Evolutionary conservation across 2,113 vertebrate genomes (phyloP).

Genomic region (Lethenteron reissneri): DNA sequence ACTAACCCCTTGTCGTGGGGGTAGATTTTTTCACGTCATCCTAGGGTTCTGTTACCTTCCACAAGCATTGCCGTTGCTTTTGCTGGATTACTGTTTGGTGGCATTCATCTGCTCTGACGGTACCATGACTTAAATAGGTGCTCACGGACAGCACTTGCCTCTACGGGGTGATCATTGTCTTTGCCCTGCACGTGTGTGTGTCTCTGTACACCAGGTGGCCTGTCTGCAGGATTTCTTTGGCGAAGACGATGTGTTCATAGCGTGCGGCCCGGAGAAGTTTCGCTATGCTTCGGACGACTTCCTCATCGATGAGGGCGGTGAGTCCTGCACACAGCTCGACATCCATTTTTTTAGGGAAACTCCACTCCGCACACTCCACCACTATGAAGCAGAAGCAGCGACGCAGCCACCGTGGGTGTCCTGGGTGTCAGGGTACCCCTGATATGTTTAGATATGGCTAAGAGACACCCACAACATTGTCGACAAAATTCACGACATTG

Average conservation of each 20-base stretch:
- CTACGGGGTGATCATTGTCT: neutral
- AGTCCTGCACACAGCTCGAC: constrained; percentile 18
- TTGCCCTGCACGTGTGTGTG: neutral
- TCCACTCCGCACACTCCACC: neutral
- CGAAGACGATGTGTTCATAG: constrained; percentile 92
- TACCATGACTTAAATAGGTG: neutral
- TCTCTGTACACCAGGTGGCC: constrained; percentile 31
- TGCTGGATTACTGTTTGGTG: too few relatives aligned
- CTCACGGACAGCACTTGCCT: neutral
- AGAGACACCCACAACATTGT: too few relatives aligned
- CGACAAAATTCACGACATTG: too few relatives aligned
- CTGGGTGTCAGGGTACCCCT: too few relatives aligned
- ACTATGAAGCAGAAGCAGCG: neutral
- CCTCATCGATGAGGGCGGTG: constrained; percentile 82
- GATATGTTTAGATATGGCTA: too few relatives aligned
- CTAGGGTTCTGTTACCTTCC: too few relatives aligned
- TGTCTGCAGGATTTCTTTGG: constrained; percentile 92
- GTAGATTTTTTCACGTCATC: too few relatives aligned
- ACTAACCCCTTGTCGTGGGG: too few relatives aligned
- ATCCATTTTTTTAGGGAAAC: neutral
- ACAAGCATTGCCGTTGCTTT: too few relatives aligned
- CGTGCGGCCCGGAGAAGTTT: constrained; percentile 76
- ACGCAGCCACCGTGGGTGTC: neutral
- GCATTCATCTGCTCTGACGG: too few relatives aligned
- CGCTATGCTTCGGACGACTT: constrained; percentile 96